Evolutionary conservation across 2,113 vertebrate species (phyloP).

Genomic region (Ciconia stormi): DNA sequence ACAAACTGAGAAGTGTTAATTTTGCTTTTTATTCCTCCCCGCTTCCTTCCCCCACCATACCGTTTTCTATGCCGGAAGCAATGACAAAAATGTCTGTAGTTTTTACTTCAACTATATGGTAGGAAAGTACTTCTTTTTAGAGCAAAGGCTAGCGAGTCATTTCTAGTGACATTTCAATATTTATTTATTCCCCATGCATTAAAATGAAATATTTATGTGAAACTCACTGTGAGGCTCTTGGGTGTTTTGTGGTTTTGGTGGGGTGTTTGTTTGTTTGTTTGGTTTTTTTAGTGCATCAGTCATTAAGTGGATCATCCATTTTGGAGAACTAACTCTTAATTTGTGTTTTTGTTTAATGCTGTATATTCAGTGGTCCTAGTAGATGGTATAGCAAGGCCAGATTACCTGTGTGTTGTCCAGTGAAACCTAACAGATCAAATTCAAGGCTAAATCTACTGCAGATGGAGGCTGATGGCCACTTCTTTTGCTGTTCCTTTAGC

Average conservation of each 20-base stretch:
- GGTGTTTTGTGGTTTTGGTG: neutral
- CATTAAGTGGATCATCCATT: neutral
- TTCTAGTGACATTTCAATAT: neutral
- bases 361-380: neutral
- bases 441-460: neutral
- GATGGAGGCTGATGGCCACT: too few relatives aligned
- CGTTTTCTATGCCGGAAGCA: neutral
- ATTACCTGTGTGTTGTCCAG: neutral
- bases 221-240: neutral
- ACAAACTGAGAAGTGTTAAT: neutral
- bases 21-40: neutral
- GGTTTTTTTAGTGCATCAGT: neutral
- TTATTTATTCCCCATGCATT: neutral
- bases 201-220: neutral
- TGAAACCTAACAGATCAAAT: neutral
- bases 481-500: neutral
- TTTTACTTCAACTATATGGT: neutral
- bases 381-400: neutral
- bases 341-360: neutral
- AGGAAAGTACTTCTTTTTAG: neutral
- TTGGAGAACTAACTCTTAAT: neutral
- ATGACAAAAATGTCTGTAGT: neutral
- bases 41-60: accelerated
- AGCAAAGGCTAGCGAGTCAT: neutral
- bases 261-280: too few relatives aligned